Conservation (phyloP, 2,113 vertebrate species). For the Odobenus rosmarus region DNA sequence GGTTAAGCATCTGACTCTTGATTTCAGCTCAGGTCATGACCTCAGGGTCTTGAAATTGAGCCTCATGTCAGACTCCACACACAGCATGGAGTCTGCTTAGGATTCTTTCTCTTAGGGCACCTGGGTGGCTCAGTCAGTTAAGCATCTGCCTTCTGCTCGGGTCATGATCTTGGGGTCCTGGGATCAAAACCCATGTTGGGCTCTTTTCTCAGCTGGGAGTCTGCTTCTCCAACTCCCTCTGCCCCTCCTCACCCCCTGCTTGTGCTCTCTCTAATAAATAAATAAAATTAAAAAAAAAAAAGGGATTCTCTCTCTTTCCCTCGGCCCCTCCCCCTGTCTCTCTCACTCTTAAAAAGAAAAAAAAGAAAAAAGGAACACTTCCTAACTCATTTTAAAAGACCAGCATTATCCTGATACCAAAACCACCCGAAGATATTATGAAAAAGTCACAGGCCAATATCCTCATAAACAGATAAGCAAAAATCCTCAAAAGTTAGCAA, state of each 20-base stretch:
- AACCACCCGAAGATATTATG: not conserved
- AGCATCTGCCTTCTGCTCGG: too few species aligned
- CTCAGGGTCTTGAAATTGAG: not conserved
- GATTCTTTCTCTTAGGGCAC: not conserved
- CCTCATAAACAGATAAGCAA: not conserved
- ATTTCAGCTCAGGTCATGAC: not conserved
- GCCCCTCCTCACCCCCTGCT: too few species aligned
- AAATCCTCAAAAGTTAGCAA: not conserved
- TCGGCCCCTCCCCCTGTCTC: too few species aligned
- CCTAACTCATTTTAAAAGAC: not conserved
- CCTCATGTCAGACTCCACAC: not conserved
- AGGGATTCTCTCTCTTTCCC: not conserved
- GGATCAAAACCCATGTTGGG: too few species aligned
- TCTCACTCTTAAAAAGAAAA: not conserved
- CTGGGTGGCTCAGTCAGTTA: too few species aligned
- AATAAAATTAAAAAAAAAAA: too few species aligned
- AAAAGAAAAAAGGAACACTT: not conserved
- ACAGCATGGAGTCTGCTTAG: not conserved
- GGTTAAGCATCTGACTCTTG: not conserved
- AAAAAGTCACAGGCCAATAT: not conserved
- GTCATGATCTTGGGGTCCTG: too few species aligned
- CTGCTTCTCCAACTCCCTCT: too few species aligned
- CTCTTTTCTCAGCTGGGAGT: too few species aligned
- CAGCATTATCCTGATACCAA: not conserved
- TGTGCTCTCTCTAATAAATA: too few species aligned